Base-by-base conservation (phyloP, 2,113 vertebrate genomes). In the Melanostigma gelatinosum region DNA sequence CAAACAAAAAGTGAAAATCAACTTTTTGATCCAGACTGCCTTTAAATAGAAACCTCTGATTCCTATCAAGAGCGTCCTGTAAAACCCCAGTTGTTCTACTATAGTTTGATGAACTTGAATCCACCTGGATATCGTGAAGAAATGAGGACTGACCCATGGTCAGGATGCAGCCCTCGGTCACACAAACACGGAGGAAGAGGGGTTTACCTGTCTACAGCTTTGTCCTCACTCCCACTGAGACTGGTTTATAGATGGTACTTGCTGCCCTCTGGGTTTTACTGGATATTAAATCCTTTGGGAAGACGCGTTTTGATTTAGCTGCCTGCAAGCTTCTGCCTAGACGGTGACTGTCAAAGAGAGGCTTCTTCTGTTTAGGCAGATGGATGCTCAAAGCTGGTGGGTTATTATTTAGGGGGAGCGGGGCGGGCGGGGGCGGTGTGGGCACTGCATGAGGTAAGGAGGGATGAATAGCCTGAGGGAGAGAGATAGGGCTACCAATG, bases 191-290 rank as follows among this genome's bases (percentile, higher is more conserved):
- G 60, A 72, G 40, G 38, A 85, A 80, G 63, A 87, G 38, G 46
- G 42, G 9, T 80, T 92, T 90, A 91, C 88, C 91, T 93, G 82
- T 89, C 40, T 75, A 16, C 66, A 63, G 79, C 72, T 83, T 52
- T 79, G 80, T 80, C 55, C 54, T 85, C 57, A 78, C 79, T 78
- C 80, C 87, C 32, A 65, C 81, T 75, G 63, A 38, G 73, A 54
- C 82, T 32, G 58, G 38, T 83, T 82, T 78, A 68, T 58, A 71
- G 81, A 71, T 77, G 36, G 54, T 69, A 79, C 38, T 24, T 44
- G 48, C 83, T 68, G 63, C 83, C 82, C 76, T 63, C 76, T 63
- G 27, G 75, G 66, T 79, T 89, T 83, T 77, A 79, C 71, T 79
- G 8, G 54, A 81, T 88, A 77, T 76, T 79, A 86, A 87, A 73